Evolutionary conservation across 1,140 invertebrate genomes (phyloP).

Genomic region (Pseudachorutes palmiensis): DNA sequence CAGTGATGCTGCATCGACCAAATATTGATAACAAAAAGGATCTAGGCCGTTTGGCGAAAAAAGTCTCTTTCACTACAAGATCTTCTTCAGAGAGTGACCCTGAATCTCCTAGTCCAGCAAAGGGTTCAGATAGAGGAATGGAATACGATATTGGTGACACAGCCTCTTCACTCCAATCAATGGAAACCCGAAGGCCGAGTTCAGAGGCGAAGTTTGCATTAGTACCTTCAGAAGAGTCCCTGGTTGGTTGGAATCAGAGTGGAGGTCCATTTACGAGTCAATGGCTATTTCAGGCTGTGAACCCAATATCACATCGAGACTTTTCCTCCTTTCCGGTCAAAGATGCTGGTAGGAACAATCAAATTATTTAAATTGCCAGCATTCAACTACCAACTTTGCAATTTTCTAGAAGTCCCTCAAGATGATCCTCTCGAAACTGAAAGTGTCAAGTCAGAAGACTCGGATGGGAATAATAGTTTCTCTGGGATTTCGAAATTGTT

Average conservation of each 20-base stretch:
- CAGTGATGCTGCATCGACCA: too few species aligned
- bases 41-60: conserved; percentile 18
- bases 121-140: too few species aligned
- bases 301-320: conserved; percentile 11
- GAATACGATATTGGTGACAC: too few species aligned
- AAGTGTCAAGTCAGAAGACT: conserved; percentile 30
- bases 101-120: conserved; percentile 3
- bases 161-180: too few species aligned
- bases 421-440: conserved; percentile 20
- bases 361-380: too few species aligned
- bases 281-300: conserved; percentile 36
- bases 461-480: conserved; percentile 36
- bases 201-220: conserved; percentile 25
- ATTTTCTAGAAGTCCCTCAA: too few species aligned
- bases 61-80: conserved; percentile 32
- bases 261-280: conserved; percentile 33
- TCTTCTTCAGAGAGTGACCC: conserved; percentile 16
- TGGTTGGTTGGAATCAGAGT: conserved; percentile 29
- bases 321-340: not conserved
- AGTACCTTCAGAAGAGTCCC: conserved; percentile 28
- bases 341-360: not conserved
- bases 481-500: conserved; percentile 41
- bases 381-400: too few species aligned
- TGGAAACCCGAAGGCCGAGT: not conserved
- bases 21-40: too few species aligned